Evolutionary conservation across 2,797 vertebrate genomes (phyloP), one percentile per base, ranked within the genome.

Genomic region (Holocentrus rufus): DNA sequence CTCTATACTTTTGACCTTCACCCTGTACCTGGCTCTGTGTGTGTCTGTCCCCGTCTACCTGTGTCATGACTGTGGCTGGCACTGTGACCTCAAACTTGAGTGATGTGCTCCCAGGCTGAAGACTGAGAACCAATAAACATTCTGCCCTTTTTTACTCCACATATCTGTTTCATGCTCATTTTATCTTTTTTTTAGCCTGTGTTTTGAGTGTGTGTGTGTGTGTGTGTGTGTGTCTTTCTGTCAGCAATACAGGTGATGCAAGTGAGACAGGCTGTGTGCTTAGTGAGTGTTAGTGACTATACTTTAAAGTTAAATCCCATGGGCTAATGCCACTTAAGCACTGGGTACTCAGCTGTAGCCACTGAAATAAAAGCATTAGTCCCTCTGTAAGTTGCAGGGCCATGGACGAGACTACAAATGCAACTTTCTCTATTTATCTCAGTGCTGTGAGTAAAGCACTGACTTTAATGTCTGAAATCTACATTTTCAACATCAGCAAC

Each of bases 71-170:
- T 81, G 78, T 65, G 80, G 87, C 20, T 61, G 93, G 96, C 95
- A 92, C 95, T 92, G 90, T 98, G 97, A 98, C 92, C 96, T 97
- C 93, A 9, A 0, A 83, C 71, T 61, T 87, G 92, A 94, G 93
- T 80, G 93, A 95, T 89, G 94, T 73, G 90, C 93, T 85, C 79
- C 81, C 82, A 76, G 66, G 85, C 88, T 87, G 80, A 88, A 89
- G 82, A 89, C 84, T 81, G 86, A 87, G 82, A 92, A 92, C 85
- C 88, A 94, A 94, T 93, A 93, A 94, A 94, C 88, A 91, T 85
- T 88, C 89, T 87, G 78, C 76, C 88, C 78, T 85, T 89, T 93
- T 92, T 92, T 93, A 93, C 90, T 90, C 88, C 80, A 92, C 78
- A 72, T 31, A 69, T 73, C 57, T 8, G 46, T 31, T 56, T 79